A percentile compares a stretch with the other conserved stretches of the same genome.
These are phyloP conservation scores for Stichopus chloronotus DNA, from an alignment of 35 echinoderm and acorn worm genomes.

Conservation along the genomic window DNA sequence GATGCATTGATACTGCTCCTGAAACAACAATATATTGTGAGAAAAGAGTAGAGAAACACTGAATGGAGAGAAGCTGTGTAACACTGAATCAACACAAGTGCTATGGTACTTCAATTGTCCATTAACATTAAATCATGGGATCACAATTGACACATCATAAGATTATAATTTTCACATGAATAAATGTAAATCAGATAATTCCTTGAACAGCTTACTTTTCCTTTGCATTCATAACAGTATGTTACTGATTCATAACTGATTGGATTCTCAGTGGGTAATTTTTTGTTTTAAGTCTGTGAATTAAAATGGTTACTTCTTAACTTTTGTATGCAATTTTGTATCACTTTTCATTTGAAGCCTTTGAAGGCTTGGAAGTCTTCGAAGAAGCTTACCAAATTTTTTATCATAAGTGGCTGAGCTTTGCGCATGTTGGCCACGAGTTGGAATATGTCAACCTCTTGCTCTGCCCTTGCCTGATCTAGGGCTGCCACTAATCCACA, in stretches of 20 bases:
- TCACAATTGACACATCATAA: neutral
- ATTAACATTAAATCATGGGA: no score
- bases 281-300: neutral
- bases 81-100: neutral
- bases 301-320: neutral
- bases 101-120: no score
- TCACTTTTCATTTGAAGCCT: neutral
- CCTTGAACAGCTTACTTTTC: neutral
- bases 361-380: neutral
- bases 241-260: neutral
- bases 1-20: conserved; percentile 17
- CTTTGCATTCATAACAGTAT: neutral
- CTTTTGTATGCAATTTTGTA: neutral
- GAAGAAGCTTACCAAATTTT: conserved; percentile 70
- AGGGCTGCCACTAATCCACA: conserved; percentile 71
- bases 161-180: neutral
- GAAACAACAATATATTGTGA: neutral
- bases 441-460: conserved; percentile 86
- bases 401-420: conserved; percentile 62
- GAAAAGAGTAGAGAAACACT: neutral
- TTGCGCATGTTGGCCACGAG: conserved; percentile 77
- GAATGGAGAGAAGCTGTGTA: neutral
- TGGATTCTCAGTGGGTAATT: neutral
- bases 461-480: conserved; percentile 74
- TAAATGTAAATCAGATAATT: neutral